Evolutionary conservation across 2,113 vertebrate genomes (phyloP).

Genomic region (Laterallus jamaicensis): DNA sequence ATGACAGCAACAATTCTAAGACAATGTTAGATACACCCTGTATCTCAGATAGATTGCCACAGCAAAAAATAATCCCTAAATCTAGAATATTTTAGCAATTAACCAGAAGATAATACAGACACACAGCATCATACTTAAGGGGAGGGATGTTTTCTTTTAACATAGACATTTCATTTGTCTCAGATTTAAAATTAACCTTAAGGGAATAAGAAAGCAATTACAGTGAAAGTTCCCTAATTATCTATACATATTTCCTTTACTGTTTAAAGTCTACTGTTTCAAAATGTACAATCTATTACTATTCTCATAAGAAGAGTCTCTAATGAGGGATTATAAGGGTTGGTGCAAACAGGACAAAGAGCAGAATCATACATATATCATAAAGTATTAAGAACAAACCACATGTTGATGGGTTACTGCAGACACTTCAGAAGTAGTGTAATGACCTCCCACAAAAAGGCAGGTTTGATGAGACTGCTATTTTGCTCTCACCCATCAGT

Average conservation of each 20-base stretch:
- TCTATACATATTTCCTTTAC: not conserved
- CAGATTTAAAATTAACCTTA: not conserved
- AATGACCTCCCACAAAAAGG: not conserved
- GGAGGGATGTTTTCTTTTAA: not conserved
- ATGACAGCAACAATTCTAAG: not conserved
- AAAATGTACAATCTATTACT: not conserved
- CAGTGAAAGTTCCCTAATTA: not conserved
- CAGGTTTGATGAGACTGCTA: not conserved
- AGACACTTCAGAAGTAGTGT: not conserved
- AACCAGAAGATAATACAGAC: not conserved
- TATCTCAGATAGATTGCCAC: not conserved
- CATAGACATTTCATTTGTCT: not conserved
- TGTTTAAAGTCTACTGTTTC: not conserved
- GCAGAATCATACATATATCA: not conserved
- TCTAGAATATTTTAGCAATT: not conserved
- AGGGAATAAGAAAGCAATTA: not conserved
- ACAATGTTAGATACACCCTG: not conserved
- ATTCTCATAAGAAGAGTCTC: not conserved
- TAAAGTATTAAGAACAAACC: not conserved
- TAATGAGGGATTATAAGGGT: not conserved
- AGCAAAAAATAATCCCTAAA: not conserved
- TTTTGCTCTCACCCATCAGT: not conserved
- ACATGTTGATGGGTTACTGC: not conserved
- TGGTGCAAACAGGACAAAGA: not conserved
- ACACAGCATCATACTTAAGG: not conserved